Base-by-base conservation (phyloP, 2,113 vertebrate genomes). In the Phalacrocorax pelagicus region DNA sequence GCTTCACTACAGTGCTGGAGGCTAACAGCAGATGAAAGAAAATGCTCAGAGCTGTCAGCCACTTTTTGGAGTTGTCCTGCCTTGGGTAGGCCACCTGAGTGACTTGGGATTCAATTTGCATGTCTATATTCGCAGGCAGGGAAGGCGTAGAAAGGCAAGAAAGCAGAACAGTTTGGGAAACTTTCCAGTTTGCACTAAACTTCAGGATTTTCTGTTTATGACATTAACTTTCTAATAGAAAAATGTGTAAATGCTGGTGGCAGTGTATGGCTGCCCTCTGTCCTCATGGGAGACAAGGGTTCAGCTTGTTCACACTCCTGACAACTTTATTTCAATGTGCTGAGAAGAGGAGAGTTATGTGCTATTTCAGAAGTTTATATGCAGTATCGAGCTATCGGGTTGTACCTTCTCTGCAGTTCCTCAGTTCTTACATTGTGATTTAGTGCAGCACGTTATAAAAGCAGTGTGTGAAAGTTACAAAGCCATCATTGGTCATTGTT, bases 401-500 rank as follows among this genome's bases (percentile, higher is more conserved):
- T 82, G 69, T 85, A 66, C 65, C 36, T 92, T 38, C 85, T 69
- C 49, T 92, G 42, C 63, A 74, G 82, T 77, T 86, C 73, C 82
- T 75, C 59, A 24, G 46, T 51, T 87, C 73, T 80, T 62, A 14
- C n/a, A 66, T 13, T 62, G 73, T 94, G 95, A 96, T 95, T 97
- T 95, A 97, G 42, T 34, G 36, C 40, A 82, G 58, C 47, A 40
- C 34, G 46, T 89, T 82, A 73, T 54, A 80, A 55, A 20, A 94
- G 83, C 62, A 66, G 73, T 36, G 70, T 75, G 82, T 81, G 91
- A 89, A 95, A 94, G 86, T 86, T 97, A 91, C 86, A 84, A 91
- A 92, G 90, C 81, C 74, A 66, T 91, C 86, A 62, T 92, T 95
- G 96, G 96, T 97, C 94, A 94, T 94, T 82, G 86, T 92, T 97